These are phyloP conservation scores for Eucera pruinosa DNA, from an alignment of 2,888 invertebrate genomes.

Conservation along the genomic window DNA sequence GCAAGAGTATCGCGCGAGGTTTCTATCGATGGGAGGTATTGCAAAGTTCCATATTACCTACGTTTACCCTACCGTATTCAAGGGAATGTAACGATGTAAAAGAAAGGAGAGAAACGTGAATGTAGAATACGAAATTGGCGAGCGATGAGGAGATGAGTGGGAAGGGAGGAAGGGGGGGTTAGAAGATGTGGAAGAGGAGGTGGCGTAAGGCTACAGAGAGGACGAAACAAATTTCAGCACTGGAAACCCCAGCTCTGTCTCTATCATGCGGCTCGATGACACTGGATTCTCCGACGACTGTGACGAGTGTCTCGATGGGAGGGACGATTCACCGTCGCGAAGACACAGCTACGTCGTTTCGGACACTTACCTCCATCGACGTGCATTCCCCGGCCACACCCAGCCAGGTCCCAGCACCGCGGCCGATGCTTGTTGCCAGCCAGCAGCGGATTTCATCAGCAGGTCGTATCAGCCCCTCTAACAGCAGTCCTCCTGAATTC, in stretches of 20 bases:
- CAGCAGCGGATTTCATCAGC: conserved; percentile 83
- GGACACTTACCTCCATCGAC: conserved; percentile 87
- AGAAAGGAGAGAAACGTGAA: neutral
- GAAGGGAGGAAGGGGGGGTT: neutral
- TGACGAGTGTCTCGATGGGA: conserved; percentile 84
- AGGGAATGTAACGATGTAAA: neutral
- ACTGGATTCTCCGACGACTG: conserved; percentile 95
- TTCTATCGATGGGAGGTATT: too few relatives aligned
- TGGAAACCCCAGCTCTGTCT: conserved; percentile 85
- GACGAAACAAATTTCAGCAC: conserved; percentile 73
- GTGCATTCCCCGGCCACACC: conserved; percentile 86
- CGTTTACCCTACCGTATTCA: too few relatives aligned
- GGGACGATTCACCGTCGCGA: conserved; percentile 88
- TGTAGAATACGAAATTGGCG: neutral
- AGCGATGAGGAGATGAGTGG: neutral
- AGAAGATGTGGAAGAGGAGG: too few relatives aligned
- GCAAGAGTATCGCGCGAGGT: too few relatives aligned
- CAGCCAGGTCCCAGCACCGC: conserved; percentile 84
- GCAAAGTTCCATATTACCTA: too few relatives aligned
- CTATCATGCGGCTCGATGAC: conserved; percentile 87
- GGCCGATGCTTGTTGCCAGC: conserved; percentile 75
- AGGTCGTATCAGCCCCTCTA: conserved; percentile 85
- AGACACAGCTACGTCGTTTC: conserved; percentile 87
- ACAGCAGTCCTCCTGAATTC: conserved; percentile 84
- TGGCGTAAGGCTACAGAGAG: too few relatives aligned